These are phyloP conservation scores for Neodiprion pinetum DNA, from an alignment of 1,140 invertebrate species.

Conservation along the genomic window DNA sequence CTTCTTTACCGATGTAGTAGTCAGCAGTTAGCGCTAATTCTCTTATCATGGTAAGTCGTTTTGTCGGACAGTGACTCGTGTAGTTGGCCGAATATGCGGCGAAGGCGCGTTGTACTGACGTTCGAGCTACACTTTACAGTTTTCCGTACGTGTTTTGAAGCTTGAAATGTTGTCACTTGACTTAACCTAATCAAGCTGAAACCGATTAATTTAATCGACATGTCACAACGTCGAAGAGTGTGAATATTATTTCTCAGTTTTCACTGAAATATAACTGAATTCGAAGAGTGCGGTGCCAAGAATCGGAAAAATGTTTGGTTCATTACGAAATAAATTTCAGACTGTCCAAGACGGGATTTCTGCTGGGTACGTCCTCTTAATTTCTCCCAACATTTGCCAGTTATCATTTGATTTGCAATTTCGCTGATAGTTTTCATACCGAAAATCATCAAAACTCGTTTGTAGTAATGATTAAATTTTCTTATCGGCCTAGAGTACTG, in stretches of 20 bases:
- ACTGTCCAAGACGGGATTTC: slow-evolving; percentile 63
- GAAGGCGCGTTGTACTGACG: too few species aligned
- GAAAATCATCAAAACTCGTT: too few species aligned
- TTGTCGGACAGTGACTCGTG: too few species aligned
- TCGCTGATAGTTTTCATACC: too few species aligned
- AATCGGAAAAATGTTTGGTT: slow-evolving; percentile 55
- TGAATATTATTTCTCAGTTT: neutral
- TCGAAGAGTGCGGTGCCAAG: neutral
- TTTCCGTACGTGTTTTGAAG: neutral
- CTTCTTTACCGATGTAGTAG: too few species aligned
- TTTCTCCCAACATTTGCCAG: neutral
- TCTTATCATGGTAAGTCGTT: too few species aligned
- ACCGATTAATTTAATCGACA: neutral
- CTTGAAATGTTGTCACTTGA: neutral
- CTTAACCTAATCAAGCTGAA: neutral
- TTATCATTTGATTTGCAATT: neutral
- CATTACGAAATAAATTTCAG: slow-evolving; percentile 60
- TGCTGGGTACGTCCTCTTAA: slow-evolving; percentile 51
- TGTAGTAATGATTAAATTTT: too few species aligned
- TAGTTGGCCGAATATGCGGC: too few species aligned
- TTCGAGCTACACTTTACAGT: neutral
- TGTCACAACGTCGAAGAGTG: neutral
- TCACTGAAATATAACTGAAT: neutral
- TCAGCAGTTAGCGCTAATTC: too few species aligned
- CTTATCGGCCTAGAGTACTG: too few species aligned